Evolutionary conservation across 2,888 invertebrate genomes (phyloP).

Genomic region (Erynnis tages): DNA sequence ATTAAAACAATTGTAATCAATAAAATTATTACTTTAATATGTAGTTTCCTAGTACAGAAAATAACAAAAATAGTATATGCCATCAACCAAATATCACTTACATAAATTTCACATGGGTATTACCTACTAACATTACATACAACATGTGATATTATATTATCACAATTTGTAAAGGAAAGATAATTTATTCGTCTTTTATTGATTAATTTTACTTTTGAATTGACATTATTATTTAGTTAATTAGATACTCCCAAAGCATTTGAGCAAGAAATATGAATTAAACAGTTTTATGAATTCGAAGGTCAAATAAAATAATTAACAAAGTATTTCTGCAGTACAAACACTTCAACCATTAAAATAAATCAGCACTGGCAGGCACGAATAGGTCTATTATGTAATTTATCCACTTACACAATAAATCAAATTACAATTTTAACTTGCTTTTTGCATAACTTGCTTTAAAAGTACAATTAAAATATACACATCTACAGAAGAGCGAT

Average conservation of each 20-base stretch:
- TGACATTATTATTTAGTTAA: conserved; percentile 25
- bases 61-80: conserved; percentile 72
- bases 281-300: no score
- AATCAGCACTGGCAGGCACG: no score
- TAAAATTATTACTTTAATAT: conserved; percentile 62
- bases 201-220: conserved; percentile 29
- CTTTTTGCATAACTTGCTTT: no score
- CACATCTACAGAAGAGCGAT: no score
- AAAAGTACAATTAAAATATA: no score
- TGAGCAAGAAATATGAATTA: conserved; percentile 20
- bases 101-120: conserved; percentile 46
- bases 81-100: conserved; percentile 74
- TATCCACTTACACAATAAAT: no score
- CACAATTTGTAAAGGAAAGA: conserved; percentile 69
- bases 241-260: conserved; percentile 2
- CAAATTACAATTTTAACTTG: no score
- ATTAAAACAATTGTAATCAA: conserved; percentile 55
- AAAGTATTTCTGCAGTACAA: no score
- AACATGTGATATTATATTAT: conserved; percentile 56
- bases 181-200: conserved; percentile 35
- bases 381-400: no score
- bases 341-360: no score
- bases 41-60: conserved; percentile 58
- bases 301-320: no score
- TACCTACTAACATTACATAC: no score